A percentile compares a stretch with the other conserved stretches of the same genome.
Evolutionary conservation across 2,888 invertebrate genomes (phyloP).

Genomic region (Agrotis clavis): DNA sequence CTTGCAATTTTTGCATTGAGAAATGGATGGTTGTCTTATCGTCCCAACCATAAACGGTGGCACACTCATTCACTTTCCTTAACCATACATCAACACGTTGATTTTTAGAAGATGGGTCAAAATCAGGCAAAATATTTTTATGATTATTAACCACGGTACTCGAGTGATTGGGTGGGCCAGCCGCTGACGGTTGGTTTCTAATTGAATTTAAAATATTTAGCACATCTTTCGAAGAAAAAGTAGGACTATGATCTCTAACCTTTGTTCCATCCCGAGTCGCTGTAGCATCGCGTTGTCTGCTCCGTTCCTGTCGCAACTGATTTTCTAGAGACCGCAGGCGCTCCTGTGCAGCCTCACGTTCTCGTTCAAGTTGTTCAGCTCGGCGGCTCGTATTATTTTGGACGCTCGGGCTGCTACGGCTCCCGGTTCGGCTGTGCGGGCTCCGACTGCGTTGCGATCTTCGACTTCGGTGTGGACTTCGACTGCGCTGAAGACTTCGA

Average conservation of each 20-base stretch:
- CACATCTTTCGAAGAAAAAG: neutral
- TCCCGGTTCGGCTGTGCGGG: neutral
- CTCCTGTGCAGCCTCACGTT: neutral
- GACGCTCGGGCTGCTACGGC: neutral
- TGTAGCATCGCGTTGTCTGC: neutral
- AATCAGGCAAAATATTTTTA: conserved; percentile 1
- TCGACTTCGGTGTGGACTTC: neutral
- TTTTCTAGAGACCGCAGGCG: neutral
- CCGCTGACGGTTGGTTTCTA: neutral
- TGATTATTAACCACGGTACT: neutral
- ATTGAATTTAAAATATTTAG: neutral
- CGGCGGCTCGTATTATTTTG: neutral
- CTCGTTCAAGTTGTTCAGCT: neutral
- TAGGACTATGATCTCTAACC: conserved; percentile 4
- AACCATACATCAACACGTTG: neutral
- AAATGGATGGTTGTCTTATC: conserved; percentile 53
- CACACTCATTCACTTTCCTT: conserved; percentile 19
- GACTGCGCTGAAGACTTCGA: neutral
- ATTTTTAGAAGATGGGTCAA: neutral
- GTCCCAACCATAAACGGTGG: conserved; percentile 49
- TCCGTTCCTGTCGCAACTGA: neutral
- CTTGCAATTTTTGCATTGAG: conserved; percentile 42
- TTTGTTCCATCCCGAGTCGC: neutral
- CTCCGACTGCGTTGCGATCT: neutral
- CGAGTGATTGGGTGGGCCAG: neutral